These are phyloP conservation scores for Aporophyla nigra DNA, from an alignment of 2,888 invertebrate species.

Conservation along the genomic window DNA sequence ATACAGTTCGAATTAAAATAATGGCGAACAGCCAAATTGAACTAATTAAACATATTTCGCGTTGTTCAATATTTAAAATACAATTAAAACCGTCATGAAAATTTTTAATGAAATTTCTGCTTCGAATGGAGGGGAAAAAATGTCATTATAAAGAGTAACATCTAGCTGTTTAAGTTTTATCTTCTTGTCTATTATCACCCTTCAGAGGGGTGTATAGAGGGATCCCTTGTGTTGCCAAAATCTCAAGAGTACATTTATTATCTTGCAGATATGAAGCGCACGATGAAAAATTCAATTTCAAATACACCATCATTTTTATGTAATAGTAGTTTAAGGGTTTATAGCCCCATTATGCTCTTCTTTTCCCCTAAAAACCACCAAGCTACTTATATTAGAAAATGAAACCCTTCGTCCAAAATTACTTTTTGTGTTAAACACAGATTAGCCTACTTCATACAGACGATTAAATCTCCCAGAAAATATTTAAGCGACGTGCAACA, in stretches of 20 bases:
- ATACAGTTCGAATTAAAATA: slow-evolving; percentile 42
- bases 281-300: slow-evolving; percentile 45
- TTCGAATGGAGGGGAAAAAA: background rate
- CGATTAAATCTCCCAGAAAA: slow-evolving; percentile 60
- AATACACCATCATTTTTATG: slow-evolving; percentile 14
- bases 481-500: slow-evolving; percentile 57
- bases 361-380: slow-evolving; percentile 16
- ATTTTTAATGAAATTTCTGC: background rate
- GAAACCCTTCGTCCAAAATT: slow-evolving; percentile 52
- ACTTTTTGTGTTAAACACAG: slow-evolving; percentile 61
- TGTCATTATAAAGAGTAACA: background rate
- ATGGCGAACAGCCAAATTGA: slow-evolving; percentile 57
- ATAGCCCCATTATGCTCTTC: slow-evolving; percentile 12
- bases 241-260: slow-evolving; percentile 29
- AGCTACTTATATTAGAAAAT: slow-evolving; percentile 55
- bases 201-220: slow-evolving; percentile 1
- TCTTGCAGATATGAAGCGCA: slow-evolving; percentile 25
- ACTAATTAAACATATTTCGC: slow-evolving; percentile 49
- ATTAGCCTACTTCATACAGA: slow-evolving; percentile 59
- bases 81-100: slow-evolving; percentile 23
- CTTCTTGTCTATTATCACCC: slow-evolving; percentile 19
- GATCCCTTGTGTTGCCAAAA: slow-evolving; percentile 23
- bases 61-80: slow-evolving; percentile 29
- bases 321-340: slow-evolving; percentile 3
- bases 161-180: slow-evolving; percentile 4